Evolutionary conservation across 2,113 vertebrate genomes (phyloP), one percentile per base, ranked within the genome.

Genomic region (Chauna torquata): DNA sequence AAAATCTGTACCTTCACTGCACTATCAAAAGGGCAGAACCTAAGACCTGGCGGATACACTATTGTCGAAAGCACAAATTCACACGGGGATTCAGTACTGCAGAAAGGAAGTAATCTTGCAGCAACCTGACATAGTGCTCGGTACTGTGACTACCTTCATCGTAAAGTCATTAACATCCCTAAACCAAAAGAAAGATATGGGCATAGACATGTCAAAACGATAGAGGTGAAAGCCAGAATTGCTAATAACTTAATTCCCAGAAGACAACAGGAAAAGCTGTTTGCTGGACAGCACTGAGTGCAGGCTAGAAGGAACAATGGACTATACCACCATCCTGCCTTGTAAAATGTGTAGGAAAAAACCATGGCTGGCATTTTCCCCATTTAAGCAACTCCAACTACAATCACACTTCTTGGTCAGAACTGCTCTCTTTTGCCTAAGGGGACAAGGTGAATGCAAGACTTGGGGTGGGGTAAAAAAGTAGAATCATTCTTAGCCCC

Each of bases 261-360:
- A 74, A 14, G 50, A 9, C 36, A 88, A 58, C 16, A 42, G 0
- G 0, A 54, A n/a, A 11, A 70, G 42, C 61, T 89, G 17, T 12
- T 65, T 50, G 42, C 54, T 54, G 36, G 72, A 58, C 14, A 52
- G 12, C 0, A 0, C 16, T 30, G 8, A 66, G 36, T 4, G 9
- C 6, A n/a, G 54, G 47, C 11, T 36, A 3, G 7, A 9, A 27
- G 16, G 9, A 84, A 62, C 1, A 1, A 27, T 3, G 7, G 19
- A n/a, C 32, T n/a, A 9, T 24, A 54, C 27, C 38, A 80, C 16
- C 49, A 57, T 38, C 28, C 27, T 3, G 5, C 34, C 59, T n/a
- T 70, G 30, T 32, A 75, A 80, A 89, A 82, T n/a, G 18, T 0
- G 1, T 3, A 45, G 42, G 38, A 62, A 52, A 47, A 15, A 82